A percentile compares a stretch with the other conserved stretches of the same genome.
phyloP scores from a whole-genome alignment of 2,888 invertebrate genomes.

The Orthonychiurus folsomi region DNA sequence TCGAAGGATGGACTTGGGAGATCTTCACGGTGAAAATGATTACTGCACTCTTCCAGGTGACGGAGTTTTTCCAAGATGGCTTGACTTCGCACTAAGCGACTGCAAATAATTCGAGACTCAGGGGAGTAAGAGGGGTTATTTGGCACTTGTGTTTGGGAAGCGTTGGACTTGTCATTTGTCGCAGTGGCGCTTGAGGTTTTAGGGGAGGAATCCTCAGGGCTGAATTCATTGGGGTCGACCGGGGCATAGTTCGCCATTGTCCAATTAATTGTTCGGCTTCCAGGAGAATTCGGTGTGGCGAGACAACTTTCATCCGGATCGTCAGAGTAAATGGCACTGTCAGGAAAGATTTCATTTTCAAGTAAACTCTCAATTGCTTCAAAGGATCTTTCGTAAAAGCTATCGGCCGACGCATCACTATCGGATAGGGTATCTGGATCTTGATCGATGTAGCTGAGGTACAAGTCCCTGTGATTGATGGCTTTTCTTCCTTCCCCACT shows the following conservation, averaged over 20 bases:
- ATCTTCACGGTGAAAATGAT: conserved; percentile 40
- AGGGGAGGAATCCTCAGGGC: background rate
- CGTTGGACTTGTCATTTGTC: conserved; percentile 15
- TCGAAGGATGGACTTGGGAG: conserved; percentile 40
- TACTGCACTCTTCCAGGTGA: conserved; percentile 42
- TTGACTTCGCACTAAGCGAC: conserved; percentile 39
- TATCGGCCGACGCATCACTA: conserved; percentile 52
- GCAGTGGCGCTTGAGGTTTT: background rate
- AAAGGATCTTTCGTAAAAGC: conserved; percentile 66
- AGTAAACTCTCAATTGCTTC: conserved; percentile 63
- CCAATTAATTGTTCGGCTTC: conserved; percentile 33
- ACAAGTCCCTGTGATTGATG: conserved; percentile 38
- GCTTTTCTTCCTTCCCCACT: conserved; percentile 26
- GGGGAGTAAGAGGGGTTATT: conserved; percentile 14
- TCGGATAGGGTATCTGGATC: conserved; percentile 41
- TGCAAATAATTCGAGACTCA: conserved; percentile 18
- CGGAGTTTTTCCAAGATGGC: conserved; percentile 43
- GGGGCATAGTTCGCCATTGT: background rate
- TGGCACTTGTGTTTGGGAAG: background rate
- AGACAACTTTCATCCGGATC: conserved; percentile 55
- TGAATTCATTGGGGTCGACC: background rate
- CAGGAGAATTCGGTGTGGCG: conserved; percentile 28
- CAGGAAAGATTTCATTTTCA: conserved; percentile 61
- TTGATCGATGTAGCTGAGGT: conserved; percentile 39
- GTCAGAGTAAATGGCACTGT: conserved; percentile 76